phyloP scores from a whole-genome alignment of 2,113 vertebrate species.

The Tinamus guttatus region DNA sequence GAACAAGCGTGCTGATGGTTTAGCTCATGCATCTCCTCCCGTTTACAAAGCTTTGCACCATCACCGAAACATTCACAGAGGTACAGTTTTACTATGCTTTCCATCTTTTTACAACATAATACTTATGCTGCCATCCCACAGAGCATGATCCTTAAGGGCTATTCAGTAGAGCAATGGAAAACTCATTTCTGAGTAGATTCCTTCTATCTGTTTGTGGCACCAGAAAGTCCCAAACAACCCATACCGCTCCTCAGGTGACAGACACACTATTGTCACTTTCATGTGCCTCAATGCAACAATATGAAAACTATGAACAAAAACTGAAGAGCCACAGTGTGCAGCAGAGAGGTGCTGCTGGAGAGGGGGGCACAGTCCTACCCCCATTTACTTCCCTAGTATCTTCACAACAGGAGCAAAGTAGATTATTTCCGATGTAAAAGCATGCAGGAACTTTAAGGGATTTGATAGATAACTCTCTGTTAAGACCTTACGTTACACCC shows the following conservation, averaged over 20 bases:
- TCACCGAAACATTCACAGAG: neutral
- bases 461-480: neutral
- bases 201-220: neutral
- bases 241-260: neutral
- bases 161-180: neutral
- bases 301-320: neutral
- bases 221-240: neutral
- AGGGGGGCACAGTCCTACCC: neutral
- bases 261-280: neutral
- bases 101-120: neutral
- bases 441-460: too few relatives aligned
- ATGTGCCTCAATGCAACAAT: neutral
- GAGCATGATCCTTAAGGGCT: neutral
- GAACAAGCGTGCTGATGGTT: neutral
- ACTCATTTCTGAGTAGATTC: neutral
- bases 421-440: too few relatives aligned
- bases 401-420: neutral
- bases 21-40: neutral
- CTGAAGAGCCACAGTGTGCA: neutral
- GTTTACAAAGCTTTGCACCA: neutral
- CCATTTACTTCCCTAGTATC: neutral
- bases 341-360: neutral
- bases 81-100: neutral
- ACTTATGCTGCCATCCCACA: neutral
- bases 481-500: neutral